Percentiles rank a stretch among this genome's conserved stretches.
These are phyloP conservation scores for Microctenopoma lineatum DNA, from an alignment of 2,797 vertebrate genomes.

Conservation along the genomic window DNA sequence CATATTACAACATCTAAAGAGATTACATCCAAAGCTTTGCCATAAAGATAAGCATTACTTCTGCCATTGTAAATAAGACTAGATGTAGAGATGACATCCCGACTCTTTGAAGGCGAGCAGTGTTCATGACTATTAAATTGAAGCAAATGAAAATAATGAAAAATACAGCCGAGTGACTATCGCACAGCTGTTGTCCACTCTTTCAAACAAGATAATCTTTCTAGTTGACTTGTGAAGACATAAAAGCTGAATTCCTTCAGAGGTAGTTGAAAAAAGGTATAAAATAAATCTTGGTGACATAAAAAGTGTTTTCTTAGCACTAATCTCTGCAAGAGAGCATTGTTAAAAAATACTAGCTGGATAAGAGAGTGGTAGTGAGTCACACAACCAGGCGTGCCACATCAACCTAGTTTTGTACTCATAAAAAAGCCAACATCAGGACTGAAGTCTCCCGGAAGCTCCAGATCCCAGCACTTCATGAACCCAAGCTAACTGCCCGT, in stretches of 20 bases:
- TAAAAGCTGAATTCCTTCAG: neutral
- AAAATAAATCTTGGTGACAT: neutral
- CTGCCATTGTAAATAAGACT: neutral
- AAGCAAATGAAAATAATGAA: slow-evolving; percentile 35
- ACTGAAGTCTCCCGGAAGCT: slow-evolving; percentile 1
- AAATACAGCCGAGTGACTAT: slow-evolving; percentile 7
- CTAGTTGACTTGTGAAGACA: slow-evolving; percentile 5
- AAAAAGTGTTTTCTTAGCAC: neutral
- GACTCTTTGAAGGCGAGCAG: slow-evolving; percentile 1
- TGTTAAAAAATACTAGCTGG: neutral
- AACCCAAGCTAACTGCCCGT: neutral
- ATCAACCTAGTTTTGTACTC: neutral
- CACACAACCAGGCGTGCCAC: slow-evolving; percentile 1
- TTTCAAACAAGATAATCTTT: slow-evolving; percentile 32
- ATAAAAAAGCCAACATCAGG: neutral
- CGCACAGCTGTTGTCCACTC: slow-evolving; percentile 1
- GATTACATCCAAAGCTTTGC: slow-evolving; percentile 15
- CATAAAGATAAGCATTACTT: neutral
- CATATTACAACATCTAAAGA: slow-evolving; percentile 15
- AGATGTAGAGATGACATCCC: neutral
- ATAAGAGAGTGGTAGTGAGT: neutral
- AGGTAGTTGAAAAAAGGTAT: neutral
- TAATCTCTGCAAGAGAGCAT: neutral
- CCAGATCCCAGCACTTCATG: slow-evolving; percentile 8
- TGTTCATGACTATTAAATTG: slow-evolving; percentile 20